These are phyloP conservation scores for Anseranas semipalmata DNA, from an alignment of 2,113 vertebrate genomes.

Conservation along the genomic window DNA sequence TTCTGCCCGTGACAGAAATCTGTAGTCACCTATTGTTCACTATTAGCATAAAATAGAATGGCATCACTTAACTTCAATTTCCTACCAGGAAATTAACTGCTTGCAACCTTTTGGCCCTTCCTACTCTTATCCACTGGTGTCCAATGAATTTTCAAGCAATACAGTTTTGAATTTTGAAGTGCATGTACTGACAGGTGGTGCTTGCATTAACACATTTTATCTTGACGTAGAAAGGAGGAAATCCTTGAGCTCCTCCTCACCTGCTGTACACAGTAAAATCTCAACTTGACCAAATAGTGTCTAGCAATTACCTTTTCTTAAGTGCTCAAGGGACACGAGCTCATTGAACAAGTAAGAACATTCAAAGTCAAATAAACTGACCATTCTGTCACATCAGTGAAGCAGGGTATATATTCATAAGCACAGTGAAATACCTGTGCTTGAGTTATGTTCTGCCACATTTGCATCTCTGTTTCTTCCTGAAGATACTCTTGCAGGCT, in stretches of 20 bases:
- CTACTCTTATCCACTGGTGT: not conserved
- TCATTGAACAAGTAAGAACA: not conserved
- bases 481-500: constrained; percentile 72
- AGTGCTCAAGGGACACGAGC: not conserved
- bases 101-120: not conserved
- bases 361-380: not conserved
- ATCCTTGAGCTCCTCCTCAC: not conserved
- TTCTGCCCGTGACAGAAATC: not conserved
- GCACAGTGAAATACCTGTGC: constrained; percentile 75
- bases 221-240: not conserved
- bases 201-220: not conserved
- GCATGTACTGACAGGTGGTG: too few relatives aligned
- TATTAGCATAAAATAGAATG: not conserved
- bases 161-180: not conserved
- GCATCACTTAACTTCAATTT: not conserved
- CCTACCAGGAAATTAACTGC: not conserved
- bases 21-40: not conserved
- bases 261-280: fast-evolving
- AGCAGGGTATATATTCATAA: fast-evolving
- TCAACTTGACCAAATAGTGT: fast-evolving
- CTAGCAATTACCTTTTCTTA: fast-evolving
- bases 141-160: not conserved
- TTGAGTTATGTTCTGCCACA: constrained; percentile 67
- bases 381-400: fast-evolving
- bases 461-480: constrained; percentile 67